Base-by-base conservation (phyloP, 1,140 invertebrate species). In the Bombus haemorrhoidalis region DNA sequence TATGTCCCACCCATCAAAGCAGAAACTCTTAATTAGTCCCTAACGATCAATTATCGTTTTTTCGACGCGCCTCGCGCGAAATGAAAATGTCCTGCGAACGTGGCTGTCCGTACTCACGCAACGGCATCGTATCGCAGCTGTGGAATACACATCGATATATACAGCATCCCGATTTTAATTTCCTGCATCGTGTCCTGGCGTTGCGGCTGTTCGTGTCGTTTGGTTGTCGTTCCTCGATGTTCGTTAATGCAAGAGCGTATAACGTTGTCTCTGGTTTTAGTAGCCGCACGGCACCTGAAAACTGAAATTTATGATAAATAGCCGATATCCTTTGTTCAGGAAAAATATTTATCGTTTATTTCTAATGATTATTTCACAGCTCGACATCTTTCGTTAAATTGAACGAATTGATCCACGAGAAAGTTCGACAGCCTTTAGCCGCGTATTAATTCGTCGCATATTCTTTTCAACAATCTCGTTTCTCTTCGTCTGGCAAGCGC, bases 41-140 rank as follows among this genome's bases (percentile, higher is more conserved):
- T 75, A 82, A 82, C 81, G 53, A 82, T 75, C 81, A 75, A 82
- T 82, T 75, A 82, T 82, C 41, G 81, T 37, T 34, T 75, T 43
- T 12, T 34, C 32, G 10, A 43, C 72, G 22, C 53, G 71, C 28
- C 41, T 15, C 32, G 18, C 37, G 9, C 4, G 22, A 66, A 75
- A 75, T 75, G 57, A 62, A 75, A 75, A 75, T 82, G 13, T 47
- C 0, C 15, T 41, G 4, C n/a, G 41, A 12, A 9, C n/a, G 2
- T 32, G 47, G 15, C 47, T 53, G 41, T 32, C n/a, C 9, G 32
- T 22, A 9, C 3, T 34, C 4, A 9, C 32, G 18, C 2, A 53
- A 6, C 8, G 6, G 37, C 10, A 41, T 41, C 25, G 69, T 13
- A 6, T 39, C 12, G 28, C 2, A 32, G 5, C 13, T 22, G 8